These are phyloP conservation scores for Burhinus oedicnemus DNA, from an alignment of 2,113 vertebrate species.

Conservation along the genomic window DNA sequence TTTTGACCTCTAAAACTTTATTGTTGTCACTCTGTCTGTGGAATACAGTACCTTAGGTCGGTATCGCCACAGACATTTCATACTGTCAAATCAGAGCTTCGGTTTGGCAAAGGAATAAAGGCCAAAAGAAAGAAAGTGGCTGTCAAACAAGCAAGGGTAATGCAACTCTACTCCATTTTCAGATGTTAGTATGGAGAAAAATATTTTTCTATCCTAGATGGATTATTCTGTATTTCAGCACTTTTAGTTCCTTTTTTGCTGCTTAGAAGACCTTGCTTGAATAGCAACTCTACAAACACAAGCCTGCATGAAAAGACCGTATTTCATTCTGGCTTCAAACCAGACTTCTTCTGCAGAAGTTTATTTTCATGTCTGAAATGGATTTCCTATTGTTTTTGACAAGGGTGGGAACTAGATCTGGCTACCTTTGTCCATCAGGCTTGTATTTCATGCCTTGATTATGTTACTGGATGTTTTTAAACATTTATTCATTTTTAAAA, in stretches of 20 bases:
- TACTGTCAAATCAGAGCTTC: neutral
- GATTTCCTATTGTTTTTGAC: conserved; percentile 55
- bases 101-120: neutral
- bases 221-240: conserved; percentile 37
- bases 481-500: neutral
- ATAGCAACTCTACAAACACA: neutral
- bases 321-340: conserved; percentile 37
- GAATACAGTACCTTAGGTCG: neutral
- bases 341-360: conserved; percentile 6
- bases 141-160: neutral
- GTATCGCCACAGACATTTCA: neutral
- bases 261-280: neutral
- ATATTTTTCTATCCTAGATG: neutral
- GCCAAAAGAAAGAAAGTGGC: neutral
- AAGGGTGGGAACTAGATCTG: conserved; percentile 20
- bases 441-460: neutral
- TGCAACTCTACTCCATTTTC: neutral
- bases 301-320: neutral
- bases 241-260: conserved; percentile 5
- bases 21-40: neutral
- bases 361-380: conserved; percentile 55
- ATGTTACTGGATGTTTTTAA: neutral
- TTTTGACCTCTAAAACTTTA: neutral
- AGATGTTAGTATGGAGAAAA: neutral
- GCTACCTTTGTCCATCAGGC: neutral